phyloP scores from a whole-genome alignment of 2,888 invertebrate species.

The Erebia aethiops region DNA sequence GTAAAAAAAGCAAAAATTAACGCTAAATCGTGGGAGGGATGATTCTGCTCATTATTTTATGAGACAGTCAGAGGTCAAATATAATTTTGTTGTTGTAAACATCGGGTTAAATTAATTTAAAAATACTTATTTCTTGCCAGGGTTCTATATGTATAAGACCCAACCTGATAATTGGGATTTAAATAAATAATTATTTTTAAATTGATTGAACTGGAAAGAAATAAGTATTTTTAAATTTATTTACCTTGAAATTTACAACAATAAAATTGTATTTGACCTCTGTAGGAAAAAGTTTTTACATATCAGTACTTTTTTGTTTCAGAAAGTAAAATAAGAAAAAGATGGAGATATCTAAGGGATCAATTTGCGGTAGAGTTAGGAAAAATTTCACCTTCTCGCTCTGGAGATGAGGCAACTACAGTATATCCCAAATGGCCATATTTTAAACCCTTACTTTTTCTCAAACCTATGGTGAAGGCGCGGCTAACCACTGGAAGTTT shows the following conservation, averaged over 20 bases:
- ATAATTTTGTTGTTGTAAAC: constrained; percentile 7
- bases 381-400: background rate
- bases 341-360: constrained; percentile 1
- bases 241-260: background rate
- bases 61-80: constrained; percentile 6
- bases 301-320: constrained; percentile 6
- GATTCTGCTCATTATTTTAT: constrained; percentile 7
- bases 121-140: constrained; percentile 7
- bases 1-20: constrained; percentile 4
- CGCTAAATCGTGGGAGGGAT: constrained; percentile 7
- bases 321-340: constrained; percentile 7
- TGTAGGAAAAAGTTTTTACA: constrained; percentile 1
- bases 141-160: constrained; percentile 5
- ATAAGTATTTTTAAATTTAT: background rate
- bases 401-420: constrained; percentile 6
- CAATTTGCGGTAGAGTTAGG: constrained; percentile 1
- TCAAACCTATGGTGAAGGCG: constrained; percentile 5
- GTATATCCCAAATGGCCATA: constrained; percentile 2
- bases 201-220: constrained; percentile 7
- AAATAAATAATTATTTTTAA: constrained; percentile 3
- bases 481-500: constrained; percentile 7
- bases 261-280: constrained; percentile 6
- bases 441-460: background rate
- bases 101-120: constrained; percentile 6
- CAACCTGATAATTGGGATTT: constrained; percentile 4